Conservation (phyloP, 1,140 invertebrate genomes). For the Popillia japonica region DNA sequence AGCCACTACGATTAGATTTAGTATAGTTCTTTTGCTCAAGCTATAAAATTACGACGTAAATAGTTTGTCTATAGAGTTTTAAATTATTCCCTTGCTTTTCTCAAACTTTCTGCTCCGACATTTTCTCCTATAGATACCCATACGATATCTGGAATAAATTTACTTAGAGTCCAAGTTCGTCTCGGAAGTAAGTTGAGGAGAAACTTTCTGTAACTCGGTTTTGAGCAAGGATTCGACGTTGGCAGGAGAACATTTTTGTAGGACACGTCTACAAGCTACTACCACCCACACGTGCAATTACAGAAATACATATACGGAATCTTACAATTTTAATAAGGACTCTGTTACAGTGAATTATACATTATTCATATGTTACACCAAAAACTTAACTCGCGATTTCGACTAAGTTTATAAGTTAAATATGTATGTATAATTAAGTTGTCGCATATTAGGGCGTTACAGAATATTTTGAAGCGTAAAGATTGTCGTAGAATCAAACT, state of each 20-base stretch:
- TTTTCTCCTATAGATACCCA: neutral
- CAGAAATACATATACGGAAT: neutral
- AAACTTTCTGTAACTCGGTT: neutral
- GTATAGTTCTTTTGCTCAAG: too few species aligned
- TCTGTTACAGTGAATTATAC: too few species aligned
- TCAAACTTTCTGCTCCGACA: neutral
- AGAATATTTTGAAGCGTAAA: too few species aligned
- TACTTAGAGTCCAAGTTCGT: neutral
- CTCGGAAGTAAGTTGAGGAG: neutral
- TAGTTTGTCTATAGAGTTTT: neutral
- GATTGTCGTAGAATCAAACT: too few species aligned
- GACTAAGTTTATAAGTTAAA: too few species aligned
- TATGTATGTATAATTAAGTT: too few species aligned
- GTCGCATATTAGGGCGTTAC: too few species aligned
- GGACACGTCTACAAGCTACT: neutral
- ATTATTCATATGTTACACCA: too few species aligned
- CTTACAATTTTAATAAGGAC: neutral
- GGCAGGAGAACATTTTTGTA: neutral
- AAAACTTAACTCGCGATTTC: too few species aligned
- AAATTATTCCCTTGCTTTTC: neutral
- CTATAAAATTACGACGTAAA: too few species aligned
- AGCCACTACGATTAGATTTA: too few species aligned
- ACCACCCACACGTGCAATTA: neutral
- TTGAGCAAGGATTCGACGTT: neutral
- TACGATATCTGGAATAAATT: constrained; percentile 6